phyloP scores from a whole-genome alignment of 2,797 vertebrate genomes.

The Danionella dracula region DNA sequence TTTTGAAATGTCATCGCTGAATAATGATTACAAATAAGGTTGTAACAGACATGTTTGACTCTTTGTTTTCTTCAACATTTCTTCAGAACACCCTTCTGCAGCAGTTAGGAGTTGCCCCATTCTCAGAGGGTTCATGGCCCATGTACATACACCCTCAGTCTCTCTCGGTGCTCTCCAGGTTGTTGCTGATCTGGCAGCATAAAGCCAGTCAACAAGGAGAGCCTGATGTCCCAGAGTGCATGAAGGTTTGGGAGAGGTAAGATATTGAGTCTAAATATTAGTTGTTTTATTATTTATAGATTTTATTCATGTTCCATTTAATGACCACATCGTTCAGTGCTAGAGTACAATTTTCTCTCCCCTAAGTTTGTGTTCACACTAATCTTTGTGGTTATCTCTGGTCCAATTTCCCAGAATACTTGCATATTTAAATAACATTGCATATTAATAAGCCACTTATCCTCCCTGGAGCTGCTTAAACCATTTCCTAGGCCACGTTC shows the following conservation, averaged over 20 bases:
- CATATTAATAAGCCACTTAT: no score
- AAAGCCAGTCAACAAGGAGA: slow-evolving; percentile 88
- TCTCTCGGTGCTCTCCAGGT: slow-evolving; percentile 88
- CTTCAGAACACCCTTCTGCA: slow-evolving; percentile 88
- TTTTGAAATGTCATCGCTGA: background rate
- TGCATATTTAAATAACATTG: no score
- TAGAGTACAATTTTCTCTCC: no score
- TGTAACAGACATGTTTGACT: background rate
- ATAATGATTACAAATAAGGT: no score
- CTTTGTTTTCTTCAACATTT: slow-evolving; percentile 15
- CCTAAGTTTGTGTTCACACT: no score
- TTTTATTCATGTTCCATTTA: no score
- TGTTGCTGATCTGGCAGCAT: slow-evolving; percentile 95
- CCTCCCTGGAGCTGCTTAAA: no score
- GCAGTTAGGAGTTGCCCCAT: slow-evolving; percentile 91
- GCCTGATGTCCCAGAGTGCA: slow-evolving; percentile 91
- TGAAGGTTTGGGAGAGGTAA: slow-evolving; percentile 98
- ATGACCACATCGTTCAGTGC: no score
- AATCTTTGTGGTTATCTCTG: no score
- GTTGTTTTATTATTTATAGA: background rate
- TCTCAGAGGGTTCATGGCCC: slow-evolving; percentile 94
- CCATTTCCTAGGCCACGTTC: no score
- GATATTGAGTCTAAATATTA: no score
- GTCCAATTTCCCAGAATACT: no score
- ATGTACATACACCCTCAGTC: slow-evolving; percentile 95